A percentile compares a stretch with the other conserved stretches of the same genome.
Evolutionary conservation across 2,888 invertebrate species (phyloP).

Genomic region (Prosapia bicincta): DNA sequence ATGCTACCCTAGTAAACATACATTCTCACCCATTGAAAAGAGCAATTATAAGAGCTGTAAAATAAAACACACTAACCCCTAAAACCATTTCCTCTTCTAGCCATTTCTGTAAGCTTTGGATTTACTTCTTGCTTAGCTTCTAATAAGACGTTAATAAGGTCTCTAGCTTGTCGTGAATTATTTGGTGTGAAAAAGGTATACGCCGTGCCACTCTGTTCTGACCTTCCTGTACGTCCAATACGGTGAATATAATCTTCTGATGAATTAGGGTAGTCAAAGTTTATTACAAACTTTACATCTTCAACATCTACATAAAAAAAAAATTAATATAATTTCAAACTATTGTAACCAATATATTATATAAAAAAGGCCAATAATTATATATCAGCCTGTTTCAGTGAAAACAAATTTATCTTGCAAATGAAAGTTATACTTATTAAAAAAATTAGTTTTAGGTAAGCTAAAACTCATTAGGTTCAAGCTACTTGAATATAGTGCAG

Average conservation of each 20-base stretch:
- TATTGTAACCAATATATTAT: too few relatives aligned
- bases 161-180: constrained; percentile 61
- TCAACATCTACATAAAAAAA: constrained; percentile 58
- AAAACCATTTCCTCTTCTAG: constrained; percentile 39
- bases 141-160: constrained; percentile 60
- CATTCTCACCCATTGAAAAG: neutral
- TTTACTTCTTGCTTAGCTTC: constrained; percentile 66
- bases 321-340: too few relatives aligned
- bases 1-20: neutral
- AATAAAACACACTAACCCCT: neutral
- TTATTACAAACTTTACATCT: constrained; percentile 70
- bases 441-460: too few relatives aligned
- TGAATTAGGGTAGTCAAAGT: constrained; percentile 69
- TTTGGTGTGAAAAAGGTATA: constrained; percentile 67
- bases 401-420: neutral
- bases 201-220: constrained; percentile 62
- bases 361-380: neutral
- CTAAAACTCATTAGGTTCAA: too few relatives aligned
- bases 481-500: too few relatives aligned
- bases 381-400: neutral
- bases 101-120: constrained; percentile 56
- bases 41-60: neutral
- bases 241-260: constrained; percentile 72
- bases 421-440: too few relatives aligned
- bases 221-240: constrained; percentile 66